These are phyloP conservation scores for Dendropsophus ebraccatus DNA, from an alignment of 2,113 vertebrate genomes.

Conservation along the genomic window DNA sequence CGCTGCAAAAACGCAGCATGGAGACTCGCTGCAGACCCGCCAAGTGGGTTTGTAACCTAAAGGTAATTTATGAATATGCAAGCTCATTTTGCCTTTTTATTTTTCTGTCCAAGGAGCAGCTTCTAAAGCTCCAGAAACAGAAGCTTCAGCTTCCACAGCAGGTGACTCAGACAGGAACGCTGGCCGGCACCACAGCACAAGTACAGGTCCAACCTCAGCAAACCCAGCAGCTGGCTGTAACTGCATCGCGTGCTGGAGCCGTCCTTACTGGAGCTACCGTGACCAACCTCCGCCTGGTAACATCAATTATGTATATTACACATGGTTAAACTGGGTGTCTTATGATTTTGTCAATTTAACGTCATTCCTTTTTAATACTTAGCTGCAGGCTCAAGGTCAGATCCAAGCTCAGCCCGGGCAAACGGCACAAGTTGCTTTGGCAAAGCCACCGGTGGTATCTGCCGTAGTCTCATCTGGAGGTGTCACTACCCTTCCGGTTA, in stretches of 20 bases:
- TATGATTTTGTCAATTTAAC: neutral
- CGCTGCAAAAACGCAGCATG: too few species aligned
- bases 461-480: conserved; percentile 85
- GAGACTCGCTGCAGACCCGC: too few species aligned
- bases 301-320: conserved; percentile 53
- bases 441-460: conserved; percentile 87
- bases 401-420: conserved; percentile 80
- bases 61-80: neutral
- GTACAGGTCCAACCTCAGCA: conserved; percentile 78
- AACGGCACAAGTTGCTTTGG: conserved; percentile 85
- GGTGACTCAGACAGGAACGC: conserved; percentile 66
- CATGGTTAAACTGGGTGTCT: too few species aligned
- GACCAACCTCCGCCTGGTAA: conserved; percentile 90
- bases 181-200: conserved; percentile 78
- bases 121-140: conserved; percentile 82
- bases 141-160: conserved; percentile 83
- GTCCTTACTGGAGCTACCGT: conserved; percentile 84
- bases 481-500: conserved; percentile 85
- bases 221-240: conserved; percentile 85
- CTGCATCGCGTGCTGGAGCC: conserved; percentile 80
- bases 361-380: conserved; percentile 70
- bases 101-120: conserved; percentile 76
- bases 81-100: neutral
- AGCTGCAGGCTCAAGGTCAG: conserved; percentile 81
- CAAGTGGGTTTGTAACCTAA: too few species aligned